Base-by-base conservation (phyloP, 1,140 invertebrate species). In the Drosophila bocki region DNA sequence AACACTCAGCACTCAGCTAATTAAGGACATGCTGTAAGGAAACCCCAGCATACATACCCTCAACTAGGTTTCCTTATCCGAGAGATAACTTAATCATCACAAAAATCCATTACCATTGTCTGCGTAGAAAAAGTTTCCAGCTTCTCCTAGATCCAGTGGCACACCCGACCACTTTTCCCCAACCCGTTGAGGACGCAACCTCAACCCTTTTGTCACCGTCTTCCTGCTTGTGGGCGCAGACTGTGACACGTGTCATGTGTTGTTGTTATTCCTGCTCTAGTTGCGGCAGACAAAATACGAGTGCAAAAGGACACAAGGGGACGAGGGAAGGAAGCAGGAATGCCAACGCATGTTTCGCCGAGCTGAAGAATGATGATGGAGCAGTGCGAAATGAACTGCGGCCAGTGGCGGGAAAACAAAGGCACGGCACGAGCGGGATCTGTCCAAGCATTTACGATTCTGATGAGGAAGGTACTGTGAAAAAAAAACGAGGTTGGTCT, bases 191-290 rank as follows among this genome's bases (percentile, higher is more conserved):
- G 47, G 35, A 67, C 19, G 7, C 19, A 50, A 22, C 29, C 58
- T 17, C 57, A 62, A 61, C 54, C 67, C 69, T 72, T 71, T 72
- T 71, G 44, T 42, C 67, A 60, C 22, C 12, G 32, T 37, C 60
- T 26, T 65, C 13, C 22, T 62, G 41, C 11, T 50, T 62, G 69
- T 75, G 62, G 78, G 67, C 58, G 69, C 54, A 47, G 57, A 74
- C 63, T 64, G 67, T 87, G 84, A 84, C 84, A 88, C 77, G 68
- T 87, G 84, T 87, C 84, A 84, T 87, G 84, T 87, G 77, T 68
- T 70, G 67, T 70, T 70, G 63, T 56, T 70, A 70, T 68, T 70
- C 48, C 63, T 54, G 48, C 63, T 70, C 63, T 70, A 70, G 67
- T 70, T 78, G 75, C 57, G 70, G 47, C 59, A 75, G 56, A 50